Evolutionary conservation across 2,797 vertebrate genomes (phyloP), one percentile per base, ranked within the genome.

Genomic region (Cetoscarus ocellatus): DNA sequence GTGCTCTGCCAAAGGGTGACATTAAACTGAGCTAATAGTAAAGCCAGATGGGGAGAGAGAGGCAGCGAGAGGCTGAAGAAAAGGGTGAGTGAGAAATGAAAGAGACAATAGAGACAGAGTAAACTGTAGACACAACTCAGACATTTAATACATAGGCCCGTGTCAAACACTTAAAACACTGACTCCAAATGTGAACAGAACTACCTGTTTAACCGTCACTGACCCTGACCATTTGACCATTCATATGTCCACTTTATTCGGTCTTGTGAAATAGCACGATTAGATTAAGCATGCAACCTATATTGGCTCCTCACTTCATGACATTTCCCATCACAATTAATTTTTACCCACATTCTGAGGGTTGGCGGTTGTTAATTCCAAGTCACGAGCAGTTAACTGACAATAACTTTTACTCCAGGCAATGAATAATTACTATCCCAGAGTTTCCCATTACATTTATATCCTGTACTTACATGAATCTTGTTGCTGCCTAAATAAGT

Each of bases 321-420:
- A 63, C 71, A 65, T 81, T 82, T 79, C 74, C 73, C 63, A 27
- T 67, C 60, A 72, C 79, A 88, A 84, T 87, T 87, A 78, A 80
- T 70, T 85, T 85, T 82, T 79, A 79, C 70, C 82, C 80, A 82
- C 79, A 83, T 88, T 82, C 60, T 52, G 68, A 10, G 49, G 68
- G 63, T 75, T 79, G 76, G 82, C 59, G 40, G 74, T 68, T 82
- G 83, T 85, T 83, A 82, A 88, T 86, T 86, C 87, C 65, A 78
- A 77, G 79, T 88, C 77, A 73, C 69, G 52, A 79, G 75, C 77
- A 75, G 73, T 84, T 87, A 88, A 88, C 75, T 83, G 80, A 85
- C 84, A 86, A 91, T 79, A 91, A 88, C 82, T 84, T 88, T 88
- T 79, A 88, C 85, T 84, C 81, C 84, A 80, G 77, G 85, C 83